Evolutionary conservation across 2,888 invertebrate species (phyloP).

Genomic region (Deilephila elpenor): DNA sequence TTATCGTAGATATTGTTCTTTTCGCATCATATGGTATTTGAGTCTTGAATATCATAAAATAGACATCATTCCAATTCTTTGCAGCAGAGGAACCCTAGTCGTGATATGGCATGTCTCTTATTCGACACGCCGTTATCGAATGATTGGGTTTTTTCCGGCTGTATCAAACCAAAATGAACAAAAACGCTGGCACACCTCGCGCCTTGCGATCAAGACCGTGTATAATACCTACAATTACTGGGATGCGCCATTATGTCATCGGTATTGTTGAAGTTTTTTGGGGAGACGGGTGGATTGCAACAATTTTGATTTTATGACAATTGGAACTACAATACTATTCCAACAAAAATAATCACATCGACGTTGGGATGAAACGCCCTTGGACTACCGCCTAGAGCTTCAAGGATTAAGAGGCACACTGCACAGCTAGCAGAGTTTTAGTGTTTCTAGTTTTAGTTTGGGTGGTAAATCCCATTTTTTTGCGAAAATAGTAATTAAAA

Average conservation of each 20-base stretch:
- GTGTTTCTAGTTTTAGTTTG: too few species aligned
- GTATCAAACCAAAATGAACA: background rate
- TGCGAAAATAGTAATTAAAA: too few species aligned
- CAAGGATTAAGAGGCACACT: too few species aligned
- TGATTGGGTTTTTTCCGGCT: constrained; percentile 28
- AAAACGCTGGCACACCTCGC: constrained; percentile 4
- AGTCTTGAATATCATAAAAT: background rate
- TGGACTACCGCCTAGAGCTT: too few species aligned
- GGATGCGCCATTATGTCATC: constrained; percentile 19
- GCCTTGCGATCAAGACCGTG: constrained; percentile 9
- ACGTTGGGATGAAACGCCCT: too few species aligned
- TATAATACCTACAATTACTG: constrained; percentile 5
- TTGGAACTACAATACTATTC: background rate
- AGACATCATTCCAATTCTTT: background rate
- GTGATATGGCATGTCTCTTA: constrained; percentile 11
- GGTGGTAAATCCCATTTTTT: too few species aligned
- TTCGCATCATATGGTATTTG: too few species aligned
- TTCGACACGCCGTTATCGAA: constrained; percentile 28
- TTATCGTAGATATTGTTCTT: too few species aligned
- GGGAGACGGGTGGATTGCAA: background rate
- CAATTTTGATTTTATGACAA: background rate
- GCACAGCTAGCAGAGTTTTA: too few species aligned
- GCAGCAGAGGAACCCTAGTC: background rate
- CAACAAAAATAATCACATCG: too few species aligned
- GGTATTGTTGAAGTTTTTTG: background rate